A percentile compares a stretch with the other conserved stretches of the same genome.
These are phyloP conservation scores for Leucoraja erinaceus DNA, from an alignment of 2,113 vertebrate genomes.

Conservation along the genomic window DNA sequence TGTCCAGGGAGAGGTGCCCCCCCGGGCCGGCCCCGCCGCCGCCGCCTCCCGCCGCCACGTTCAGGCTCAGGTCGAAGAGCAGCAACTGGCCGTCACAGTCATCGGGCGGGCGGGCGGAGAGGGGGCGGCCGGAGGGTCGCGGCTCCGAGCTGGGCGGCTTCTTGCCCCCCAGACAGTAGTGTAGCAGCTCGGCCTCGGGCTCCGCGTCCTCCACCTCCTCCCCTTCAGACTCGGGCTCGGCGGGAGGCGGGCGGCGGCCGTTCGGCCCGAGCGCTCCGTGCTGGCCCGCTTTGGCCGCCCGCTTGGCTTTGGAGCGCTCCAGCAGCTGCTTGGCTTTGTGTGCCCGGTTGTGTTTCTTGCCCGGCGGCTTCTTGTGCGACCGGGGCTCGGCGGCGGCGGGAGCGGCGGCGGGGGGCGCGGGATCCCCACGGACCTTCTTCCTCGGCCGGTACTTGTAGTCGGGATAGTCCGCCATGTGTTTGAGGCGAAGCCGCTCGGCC, in stretches of 20 bases:
- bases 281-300: not conserved
- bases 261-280: not conserved
- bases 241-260: not conserved
- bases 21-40: not conserved
- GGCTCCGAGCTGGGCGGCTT: too few species aligned
- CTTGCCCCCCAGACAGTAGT: too few species aligned
- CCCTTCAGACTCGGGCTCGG: not conserved
- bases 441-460: conserved; percentile 31
- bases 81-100: not conserved
- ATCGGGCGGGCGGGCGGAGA: not conserved
- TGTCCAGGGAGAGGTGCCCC: conserved; percentile 20
- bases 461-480: conserved; percentile 32
- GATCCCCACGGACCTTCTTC: not conserved
- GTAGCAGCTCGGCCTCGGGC: not conserved
- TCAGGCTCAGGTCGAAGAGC: conserved; percentile 36
- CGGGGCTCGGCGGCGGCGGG: too few species aligned
- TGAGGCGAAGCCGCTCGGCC: conserved; percentile 24
- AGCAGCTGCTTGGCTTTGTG: not conserved
- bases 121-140: too few species aligned
- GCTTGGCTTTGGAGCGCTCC: conserved; percentile 15
- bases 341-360: conserved; percentile 3
- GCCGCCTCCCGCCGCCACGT: not conserved
- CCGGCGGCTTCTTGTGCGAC: not conserved
- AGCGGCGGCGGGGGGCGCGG: not conserved
- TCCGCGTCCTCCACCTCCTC: not conserved